Evolutionary conservation across 1,140 invertebrate species (phyloP).

Genomic region (Pollicipes pollicipes): DNA sequence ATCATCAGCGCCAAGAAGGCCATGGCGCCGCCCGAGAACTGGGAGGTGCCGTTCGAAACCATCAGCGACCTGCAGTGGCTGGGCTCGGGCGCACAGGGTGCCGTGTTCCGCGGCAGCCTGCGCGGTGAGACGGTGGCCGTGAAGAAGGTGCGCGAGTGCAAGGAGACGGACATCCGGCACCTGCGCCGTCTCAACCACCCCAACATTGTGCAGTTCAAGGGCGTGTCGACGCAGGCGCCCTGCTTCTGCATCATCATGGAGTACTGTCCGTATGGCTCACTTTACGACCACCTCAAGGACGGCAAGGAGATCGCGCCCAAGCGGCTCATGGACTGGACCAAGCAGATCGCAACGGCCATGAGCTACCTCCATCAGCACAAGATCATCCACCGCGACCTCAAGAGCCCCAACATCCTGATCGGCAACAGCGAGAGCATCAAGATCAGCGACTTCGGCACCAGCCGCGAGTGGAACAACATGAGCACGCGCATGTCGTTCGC

Average conservation of each 20-base stretch:
- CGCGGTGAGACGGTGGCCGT: conserved; percentile 76
- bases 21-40: conserved; percentile 24
- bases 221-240: conserved; percentile 81
- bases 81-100: conserved; percentile 88
- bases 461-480: conserved; percentile 82
- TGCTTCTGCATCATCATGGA: conserved; percentile 96
- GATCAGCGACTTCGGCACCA: conserved; percentile 95
- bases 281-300: conserved; percentile 74
- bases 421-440: conserved; percentile 76
- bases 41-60: conserved; percentile 87
- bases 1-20: conserved; percentile 40
- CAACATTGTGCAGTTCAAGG: conserved; percentile 91
- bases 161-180: conserved; percentile 88
- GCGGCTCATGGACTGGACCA: conserved; percentile 75
- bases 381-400: conserved; percentile 93
- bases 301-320: conserved; percentile 59
- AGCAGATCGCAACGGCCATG: conserved; percentile 91
- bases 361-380: conserved; percentile 87
- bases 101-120: conserved; percentile 77
- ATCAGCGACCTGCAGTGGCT: conserved; percentile 83
- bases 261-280: conserved; percentile 82
- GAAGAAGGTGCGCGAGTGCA: conserved; percentile 83
- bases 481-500: conserved; percentile 95
- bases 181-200: conserved; percentile 85
- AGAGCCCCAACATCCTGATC: conserved; percentile 87